Evolutionary conservation across 2,888 invertebrate genomes (phyloP), one percentile per base, ranked within the genome.

Genomic region (Acrobasis suavella): DNA sequence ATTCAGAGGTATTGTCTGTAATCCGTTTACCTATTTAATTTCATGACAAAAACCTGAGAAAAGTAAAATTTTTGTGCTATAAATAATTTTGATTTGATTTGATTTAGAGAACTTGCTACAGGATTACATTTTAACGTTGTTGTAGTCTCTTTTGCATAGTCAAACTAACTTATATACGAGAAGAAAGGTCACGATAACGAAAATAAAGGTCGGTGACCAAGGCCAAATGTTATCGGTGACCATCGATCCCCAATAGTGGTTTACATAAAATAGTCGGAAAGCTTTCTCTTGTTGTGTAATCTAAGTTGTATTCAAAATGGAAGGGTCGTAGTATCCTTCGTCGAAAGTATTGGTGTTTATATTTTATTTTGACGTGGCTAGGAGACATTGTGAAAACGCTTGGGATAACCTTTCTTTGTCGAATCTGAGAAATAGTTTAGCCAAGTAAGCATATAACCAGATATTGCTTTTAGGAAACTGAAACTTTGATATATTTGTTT

Each of bases 171-270:
- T 50, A n/a, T n/a, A n/a, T n/a, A 50, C 50, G 17, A n/a, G 17
- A 50, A 50, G 12, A 8, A 32, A 50, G 50, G 15, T 16, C 16
- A 8, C 16, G 50, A 50, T 50, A 50, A 16, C 17, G 55, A 39
- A 55, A 56, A 63, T 62, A 63, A 59, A 63, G 64, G 63, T 60
- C 66, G 69, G 68, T 65, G 65, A 67, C 64, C 63, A 67, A 66
- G 63, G 62, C 56, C 49, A 42, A 59, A 60, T 50, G 65, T 68
- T 72, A 72, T 72, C 71, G 63, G 65, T 38, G 50, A 51, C 64
- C 62, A 71, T 70, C 67, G 65, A 69, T 68, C 62, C 64, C 14
- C 49, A 59, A 58, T 61, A 54, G 50, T 62, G 62, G 63, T 69
- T 66, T 63, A 64, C 61, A 59, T 58, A 49, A 61, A 68, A 67